phyloP scores from a whole-genome alignment of 2,888 invertebrate species.

The Macrophya alboannulata region DNA sequence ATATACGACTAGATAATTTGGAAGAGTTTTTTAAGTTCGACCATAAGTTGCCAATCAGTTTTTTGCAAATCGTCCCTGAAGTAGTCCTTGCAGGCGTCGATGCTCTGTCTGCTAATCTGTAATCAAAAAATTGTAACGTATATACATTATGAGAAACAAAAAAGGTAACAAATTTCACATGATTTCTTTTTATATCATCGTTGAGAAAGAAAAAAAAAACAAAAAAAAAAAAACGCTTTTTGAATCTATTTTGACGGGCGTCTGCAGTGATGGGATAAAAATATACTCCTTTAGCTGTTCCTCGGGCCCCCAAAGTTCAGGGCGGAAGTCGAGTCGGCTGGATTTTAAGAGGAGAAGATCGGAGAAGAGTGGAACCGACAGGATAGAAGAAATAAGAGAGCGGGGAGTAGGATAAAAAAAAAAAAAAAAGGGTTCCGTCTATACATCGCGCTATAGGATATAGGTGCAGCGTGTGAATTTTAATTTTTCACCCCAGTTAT shows the following conservation, averaged over 20 bases:
- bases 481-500: neutral
- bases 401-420: slow-evolving; percentile 62
- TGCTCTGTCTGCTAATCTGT: slow-evolving; percentile 98
- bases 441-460: slow-evolving; percentile 44
- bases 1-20: slow-evolving; percentile 89
- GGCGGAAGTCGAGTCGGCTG: slow-evolving; percentile 42
- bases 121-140: slow-evolving; percentile 73
- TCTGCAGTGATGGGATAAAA: slow-evolving; percentile 37
- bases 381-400: slow-evolving; percentile 29
- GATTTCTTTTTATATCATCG: neutral
- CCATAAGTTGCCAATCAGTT: slow-evolving; percentile 99
- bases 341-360: slow-evolving; percentile 32
- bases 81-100: slow-evolving; percentile 99
- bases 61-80: slow-evolving; percentile 99
- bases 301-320: neutral
- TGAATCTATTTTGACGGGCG: slow-evolving; percentile 16
- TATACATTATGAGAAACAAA: neutral
- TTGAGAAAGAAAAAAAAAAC: no score
- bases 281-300: slow-evolving; percentile 43
- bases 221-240: neutral
- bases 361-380: slow-evolving; percentile 7
- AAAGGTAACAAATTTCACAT: neutral
- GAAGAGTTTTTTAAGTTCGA: slow-evolving; percentile 98
- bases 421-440: slow-evolving; percentile 61
- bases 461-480: slow-evolving; percentile 13